Conservation (phyloP, 2,113 vertebrate genomes). For the Phrynosoma blainvillii region DNA sequence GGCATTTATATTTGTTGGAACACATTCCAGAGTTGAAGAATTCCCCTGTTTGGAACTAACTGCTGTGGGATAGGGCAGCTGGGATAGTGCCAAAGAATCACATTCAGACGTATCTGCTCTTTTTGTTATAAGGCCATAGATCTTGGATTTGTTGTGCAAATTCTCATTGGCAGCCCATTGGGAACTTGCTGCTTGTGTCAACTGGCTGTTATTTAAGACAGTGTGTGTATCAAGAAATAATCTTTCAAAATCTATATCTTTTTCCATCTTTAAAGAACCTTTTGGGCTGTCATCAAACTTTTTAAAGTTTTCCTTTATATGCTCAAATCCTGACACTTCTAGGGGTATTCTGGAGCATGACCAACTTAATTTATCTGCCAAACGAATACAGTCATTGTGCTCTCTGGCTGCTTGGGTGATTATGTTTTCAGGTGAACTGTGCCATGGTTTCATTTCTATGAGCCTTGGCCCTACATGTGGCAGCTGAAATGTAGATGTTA, state of each 20-base stretch:
- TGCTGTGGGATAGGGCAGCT: constrained; percentile 34
- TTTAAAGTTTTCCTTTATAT: constrained; percentile 30
- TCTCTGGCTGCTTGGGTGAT: constrained; percentile 38
- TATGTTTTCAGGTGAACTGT: constrained; percentile 68
- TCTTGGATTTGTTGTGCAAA: constrained; percentile 32
- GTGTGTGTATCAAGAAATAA: constrained; percentile 22
- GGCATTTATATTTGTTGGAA: constrained; percentile 3
- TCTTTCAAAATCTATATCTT: background rate
- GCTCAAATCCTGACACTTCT: constrained; percentile 52
- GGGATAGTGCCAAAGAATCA: constrained; percentile 18
- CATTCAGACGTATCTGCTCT: constrained; percentile 3
- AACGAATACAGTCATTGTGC: constrained; percentile 1
- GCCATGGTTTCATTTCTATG: constrained; percentile 52
- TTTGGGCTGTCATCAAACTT: background rate
- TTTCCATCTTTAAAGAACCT: constrained; percentile 35
- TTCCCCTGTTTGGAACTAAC: constrained; percentile 28
- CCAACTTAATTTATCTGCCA: constrained; percentile 50
- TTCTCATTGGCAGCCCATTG: background rate
- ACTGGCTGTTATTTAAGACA: background rate
- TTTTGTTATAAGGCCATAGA: constrained; percentile 22
- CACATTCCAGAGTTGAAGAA: constrained; percentile 25
- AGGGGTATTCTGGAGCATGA: constrained; percentile 62
- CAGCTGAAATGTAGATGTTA: constrained; percentile 27
- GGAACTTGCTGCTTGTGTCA: constrained; percentile 1
- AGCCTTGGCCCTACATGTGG: constrained; percentile 34